Evolutionary conservation across 2,113 vertebrate species (phyloP).

Genomic region (Clinocottus analis): DNA sequence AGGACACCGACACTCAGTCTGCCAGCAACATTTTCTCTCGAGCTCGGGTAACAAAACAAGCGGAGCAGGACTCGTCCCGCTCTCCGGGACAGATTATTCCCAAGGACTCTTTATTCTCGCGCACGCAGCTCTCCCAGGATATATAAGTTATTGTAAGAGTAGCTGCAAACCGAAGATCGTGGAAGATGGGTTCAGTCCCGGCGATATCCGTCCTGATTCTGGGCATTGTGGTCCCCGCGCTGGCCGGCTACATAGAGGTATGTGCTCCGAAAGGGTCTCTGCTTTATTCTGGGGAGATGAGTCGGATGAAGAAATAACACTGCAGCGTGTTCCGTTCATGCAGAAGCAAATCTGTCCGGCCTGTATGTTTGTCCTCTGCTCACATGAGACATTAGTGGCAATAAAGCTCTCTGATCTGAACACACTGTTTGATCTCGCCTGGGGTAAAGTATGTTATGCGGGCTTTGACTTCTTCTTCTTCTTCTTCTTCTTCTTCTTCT

Average conservation of each 20-base stretch:
- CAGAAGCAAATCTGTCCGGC: slow-evolving; percentile 6
- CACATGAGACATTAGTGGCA: slow-evolving; percentile 17
- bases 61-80: slow-evolving; percentile 44
- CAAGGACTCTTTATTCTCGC: slow-evolving; percentile 35
- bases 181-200: slow-evolving; percentile 81
- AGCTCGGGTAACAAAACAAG: slow-evolving; percentile 64
- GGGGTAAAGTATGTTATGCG: background rate
- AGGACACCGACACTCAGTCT: slow-evolving; percentile 36
- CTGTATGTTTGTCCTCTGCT: background rate
- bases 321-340: background rate
- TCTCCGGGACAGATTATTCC: slow-evolving; percentile 27
- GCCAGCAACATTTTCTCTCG: slow-evolving; percentile 38
- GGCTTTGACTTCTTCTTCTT: background rate
- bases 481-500: background rate
- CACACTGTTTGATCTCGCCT: background rate
- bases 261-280: slow-evolving; percentile 27
- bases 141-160: slow-evolving; percentile 62
- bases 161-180: slow-evolving; percentile 31
- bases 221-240: slow-evolving; percentile 81
- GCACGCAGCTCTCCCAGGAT: slow-evolving; percentile 41
- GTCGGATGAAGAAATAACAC: background rate
- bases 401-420: background rate
- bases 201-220: slow-evolving; percentile 79
- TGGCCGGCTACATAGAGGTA: slow-evolving; percentile 91
- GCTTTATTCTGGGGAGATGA: background rate